Percentiles rank a stretch among this genome's conserved stretches.
Evolutionary conservation across 2,113 vertebrate species (phyloP).

Genomic region (Tichodroma muraria): DNA sequence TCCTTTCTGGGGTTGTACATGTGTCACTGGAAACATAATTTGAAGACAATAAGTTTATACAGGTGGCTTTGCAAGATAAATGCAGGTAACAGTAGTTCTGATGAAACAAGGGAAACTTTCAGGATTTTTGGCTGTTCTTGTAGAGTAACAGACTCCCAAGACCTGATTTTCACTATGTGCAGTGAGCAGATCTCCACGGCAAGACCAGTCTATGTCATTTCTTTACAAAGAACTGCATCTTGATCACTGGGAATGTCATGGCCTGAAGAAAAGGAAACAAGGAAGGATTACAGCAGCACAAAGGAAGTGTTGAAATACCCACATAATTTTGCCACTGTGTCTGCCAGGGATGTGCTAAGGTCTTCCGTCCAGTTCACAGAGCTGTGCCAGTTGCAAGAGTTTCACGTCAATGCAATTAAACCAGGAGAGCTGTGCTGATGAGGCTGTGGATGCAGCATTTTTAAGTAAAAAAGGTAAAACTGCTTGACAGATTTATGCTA

Average conservation of each 20-base stretch:
- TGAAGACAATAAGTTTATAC: not conserved
- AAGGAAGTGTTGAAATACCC: not conserved
- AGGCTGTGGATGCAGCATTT: not conserved
- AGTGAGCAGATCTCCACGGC: not conserved
- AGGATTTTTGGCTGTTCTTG: not conserved
- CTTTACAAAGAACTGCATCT: not conserved
- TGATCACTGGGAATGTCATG: not conserved
- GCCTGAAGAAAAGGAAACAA: not conserved
- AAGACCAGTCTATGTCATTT: not conserved
- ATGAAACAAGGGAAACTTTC: not conserved
- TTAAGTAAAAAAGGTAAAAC: not conserved
- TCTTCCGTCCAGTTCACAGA: not conserved
- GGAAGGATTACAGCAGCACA: not conserved
- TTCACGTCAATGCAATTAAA: not conserved
- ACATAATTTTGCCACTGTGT: not conserved
- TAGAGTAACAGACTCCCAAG: not conserved
- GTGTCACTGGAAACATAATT: not conserved
- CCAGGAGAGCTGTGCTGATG: not conserved
- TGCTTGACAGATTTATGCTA: not conserved
- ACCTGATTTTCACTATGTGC: not conserved
- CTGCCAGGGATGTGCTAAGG: fast-evolving
- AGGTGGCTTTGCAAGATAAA: not conserved
- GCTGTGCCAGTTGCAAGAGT: not conserved
- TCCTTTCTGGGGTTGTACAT: not conserved
- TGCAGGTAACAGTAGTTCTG: not conserved